Base-by-base conservation (phyloP, 2,797 vertebrate genomes). In the Hipposideros larvatus region DNA sequence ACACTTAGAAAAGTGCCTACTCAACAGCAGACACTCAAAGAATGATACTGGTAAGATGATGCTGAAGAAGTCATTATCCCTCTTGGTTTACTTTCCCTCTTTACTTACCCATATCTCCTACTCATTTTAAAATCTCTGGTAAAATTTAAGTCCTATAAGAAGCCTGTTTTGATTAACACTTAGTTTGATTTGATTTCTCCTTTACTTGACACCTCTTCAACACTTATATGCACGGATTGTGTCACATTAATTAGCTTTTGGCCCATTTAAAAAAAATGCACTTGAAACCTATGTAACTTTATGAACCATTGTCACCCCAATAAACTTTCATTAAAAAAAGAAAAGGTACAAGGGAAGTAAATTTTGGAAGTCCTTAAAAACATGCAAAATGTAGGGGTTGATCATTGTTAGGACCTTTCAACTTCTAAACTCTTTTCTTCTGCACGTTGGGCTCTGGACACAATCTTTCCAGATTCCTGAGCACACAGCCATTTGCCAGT, bases 391-490 rank as follows among this genome's bases (percentile, higher is more conserved):
- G 31, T 90, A 22, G 4, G 9, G 0, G 19, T 92, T 91, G 79
- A 43, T 94, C 46, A 80, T 95, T 95, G 51, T 68, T 95, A 96
- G 63, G 55, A 61, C 16, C 7, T 41, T 94, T 77, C 71, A 74
- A 92, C 43, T 90, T 87, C 28, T 92, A 78, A 95, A 66, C 13
- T 87, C 66, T 86, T 95, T 96, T 84, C 78, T 94, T 94, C 51
- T 88, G 73, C 28, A 90, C 89, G 95, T 96, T 92, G 77, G n/a
- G 85, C 83, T 95, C 66, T 90, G 80, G 37, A 61, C 28, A 80
- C 31, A 90, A 85, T 73, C 48, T 95, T 97, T 96, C 87, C 85
- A 95, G 77, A 97, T 95, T 96, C 90, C 94, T 97, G 90, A 97
- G 78, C 77, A 86, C 59, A 91, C 11, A 90, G 57, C 92, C 78